Evolutionary conservation across 1,140 invertebrate genomes (phyloP), one percentile per base, ranked within the genome.

Genomic region (Solen grandis): DNA sequence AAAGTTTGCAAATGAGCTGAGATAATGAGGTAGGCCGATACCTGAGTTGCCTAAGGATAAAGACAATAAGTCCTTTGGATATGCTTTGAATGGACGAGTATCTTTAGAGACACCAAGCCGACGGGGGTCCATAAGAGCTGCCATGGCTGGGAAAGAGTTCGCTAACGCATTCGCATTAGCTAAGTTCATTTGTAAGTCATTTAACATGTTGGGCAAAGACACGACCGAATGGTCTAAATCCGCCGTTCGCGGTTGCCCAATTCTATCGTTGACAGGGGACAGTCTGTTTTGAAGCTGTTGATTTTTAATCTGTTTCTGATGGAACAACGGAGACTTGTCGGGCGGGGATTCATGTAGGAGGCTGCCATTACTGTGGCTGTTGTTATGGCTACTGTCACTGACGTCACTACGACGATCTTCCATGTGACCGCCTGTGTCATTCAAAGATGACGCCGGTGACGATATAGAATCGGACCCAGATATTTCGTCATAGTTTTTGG

Each of bases 81-180:
- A 86, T 16, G 85, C 81, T 76, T 83, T 84, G 41, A 86, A 86
- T 38, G 85, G 85, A 59, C 85, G 77, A 50, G 81, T 76, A 27
- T 73, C 75, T 55, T 84, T 80, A 5, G 76, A 76, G 5, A 38
- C 55, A 5, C 54, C 69, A 33, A 81, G 74, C 29, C 80, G 62
- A 57, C 81, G 72, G 16, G 82, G 85, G 55, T 78, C 81, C 74
- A 86, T 79, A 22, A 86, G 57, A 5, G 84, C 81, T 65, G 83
- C 83, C 70, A 83, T 83, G 13, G 81, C 74, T 22, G 85, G 85
- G 66, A 84, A 82, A 25, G 63, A 73, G 33, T 36, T 72, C 22
- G 66, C 57, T 27, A 80, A 38, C 66, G 73, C 62, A 31, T 73
- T 80, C 36, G 60, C 68, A 35, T 80, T 73, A 13, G 77, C 29